Evolutionary conservation across 2,888 invertebrate species (phyloP).

Genomic region (Serrognathus titanus): DNA sequence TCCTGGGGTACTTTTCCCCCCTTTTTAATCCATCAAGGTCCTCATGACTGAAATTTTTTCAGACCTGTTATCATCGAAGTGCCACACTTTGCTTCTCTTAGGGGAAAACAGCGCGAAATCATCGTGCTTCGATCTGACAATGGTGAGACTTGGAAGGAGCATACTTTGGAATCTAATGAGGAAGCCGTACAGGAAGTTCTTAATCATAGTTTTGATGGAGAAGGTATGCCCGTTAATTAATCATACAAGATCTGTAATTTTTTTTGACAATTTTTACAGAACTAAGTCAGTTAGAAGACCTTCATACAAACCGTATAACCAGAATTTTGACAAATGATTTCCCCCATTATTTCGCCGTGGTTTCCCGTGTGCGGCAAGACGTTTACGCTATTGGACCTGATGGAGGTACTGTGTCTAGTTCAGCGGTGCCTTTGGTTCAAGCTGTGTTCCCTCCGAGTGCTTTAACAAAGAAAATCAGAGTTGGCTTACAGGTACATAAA

Average conservation of each 20-base stretch:
- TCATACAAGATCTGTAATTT: too few species aligned
- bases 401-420: slow-evolving; percentile 94
- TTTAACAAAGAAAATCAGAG: slow-evolving; percentile 98
- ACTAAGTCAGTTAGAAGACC: slow-evolving; percentile 73
- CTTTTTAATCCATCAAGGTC: neutral
- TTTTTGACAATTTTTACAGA: slow-evolving; percentile 48
- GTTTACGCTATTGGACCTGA: slow-evolving; percentile 96
- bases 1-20: slow-evolving; percentile 71
- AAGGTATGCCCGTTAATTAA: slow-evolving; percentile 51
- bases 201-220: slow-evolving; percentile 86
- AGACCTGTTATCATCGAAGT: slow-evolving; percentile 93
- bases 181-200: slow-evolving; percentile 89
- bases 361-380: slow-evolving; percentile 93
- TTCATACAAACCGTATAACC: slow-evolving; percentile 85
- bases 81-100: slow-evolving; percentile 94
- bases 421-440: slow-evolving; percentile 84
- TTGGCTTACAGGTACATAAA: slow-evolving; percentile 78
- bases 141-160: slow-evolving; percentile 98
- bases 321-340: slow-evolving; percentile 95
- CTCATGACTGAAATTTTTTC: slow-evolving; percentile 24
- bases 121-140: slow-evolving; percentile 95
- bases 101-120: slow-evolving; percentile 93
- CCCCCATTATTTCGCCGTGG: slow-evolving; percentile 96
- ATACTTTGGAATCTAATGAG: slow-evolving; percentile 79
- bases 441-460: slow-evolving; percentile 90